These are phyloP conservation scores for Lutjanus erythropterus DNA, from an alignment of 2,113 vertebrate genomes.

Conservation along the genomic window DNA sequence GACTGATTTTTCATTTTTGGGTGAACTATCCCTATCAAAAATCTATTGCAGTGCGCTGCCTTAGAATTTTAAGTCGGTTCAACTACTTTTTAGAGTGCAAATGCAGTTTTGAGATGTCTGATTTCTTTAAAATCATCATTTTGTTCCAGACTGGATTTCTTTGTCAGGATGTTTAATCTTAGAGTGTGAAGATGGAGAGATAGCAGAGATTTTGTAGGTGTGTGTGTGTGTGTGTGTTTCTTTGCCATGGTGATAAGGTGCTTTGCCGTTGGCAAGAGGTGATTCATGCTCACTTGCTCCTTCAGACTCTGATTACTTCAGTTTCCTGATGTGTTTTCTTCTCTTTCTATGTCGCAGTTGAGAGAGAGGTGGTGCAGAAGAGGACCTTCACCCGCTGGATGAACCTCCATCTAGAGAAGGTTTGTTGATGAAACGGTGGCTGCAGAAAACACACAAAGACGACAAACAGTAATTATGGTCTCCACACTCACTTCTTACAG, in stretches of 20 bases:
- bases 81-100: no score
- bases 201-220: background rate
- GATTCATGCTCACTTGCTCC: background rate
- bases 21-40: no score
- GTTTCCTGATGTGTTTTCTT: conserved; percentile 1
- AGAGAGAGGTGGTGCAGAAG: conserved; percentile 97
- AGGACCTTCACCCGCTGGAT: conserved; percentile 98
- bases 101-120: no score
- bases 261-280: background rate
- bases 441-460: background rate
- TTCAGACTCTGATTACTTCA: background rate
- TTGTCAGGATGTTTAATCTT: background rate
- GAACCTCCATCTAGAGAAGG: conserved; percentile 97
- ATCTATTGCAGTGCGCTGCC: no score
- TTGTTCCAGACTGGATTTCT: no score
- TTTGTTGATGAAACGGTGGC: conserved; percentile 63
- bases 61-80: no score
- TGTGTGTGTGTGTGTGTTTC: background rate
- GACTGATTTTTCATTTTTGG: no score
- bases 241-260: background rate
- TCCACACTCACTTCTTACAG: conserved; percentile 2
- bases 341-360: conserved; percentile 84
- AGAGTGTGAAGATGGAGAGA: no score
- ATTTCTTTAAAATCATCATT: no score
- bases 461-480: background rate